Conservation (phyloP, 2,113 vertebrate species). For the Grantiella picta region DNA sequence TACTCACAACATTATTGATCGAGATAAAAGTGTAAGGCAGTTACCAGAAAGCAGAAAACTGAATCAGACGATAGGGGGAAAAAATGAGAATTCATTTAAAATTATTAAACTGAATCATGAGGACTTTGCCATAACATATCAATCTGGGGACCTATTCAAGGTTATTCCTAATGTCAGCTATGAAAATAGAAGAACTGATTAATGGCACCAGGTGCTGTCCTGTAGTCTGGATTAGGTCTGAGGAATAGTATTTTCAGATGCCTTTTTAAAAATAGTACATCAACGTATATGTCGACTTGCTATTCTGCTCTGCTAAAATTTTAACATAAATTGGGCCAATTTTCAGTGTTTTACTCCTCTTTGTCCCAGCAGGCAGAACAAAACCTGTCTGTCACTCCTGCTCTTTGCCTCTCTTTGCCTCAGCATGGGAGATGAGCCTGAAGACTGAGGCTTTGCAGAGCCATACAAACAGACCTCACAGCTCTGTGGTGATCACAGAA, state of each 20-base stretch:
- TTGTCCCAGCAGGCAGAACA: neutral
- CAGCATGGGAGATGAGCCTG: neutral
- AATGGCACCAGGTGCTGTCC: neutral
- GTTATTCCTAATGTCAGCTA: neutral
- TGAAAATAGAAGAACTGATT: neutral
- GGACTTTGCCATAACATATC: neutral
- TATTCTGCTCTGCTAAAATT: neutral
- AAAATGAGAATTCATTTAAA: neutral
- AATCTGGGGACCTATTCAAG: neutral
- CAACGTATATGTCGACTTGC: neutral
- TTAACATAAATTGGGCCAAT: neutral
- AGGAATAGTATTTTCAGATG: neutral
- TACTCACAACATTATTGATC: slow-evolving; percentile 5
- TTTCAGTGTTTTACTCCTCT: neutral
- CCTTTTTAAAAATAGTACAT: neutral
- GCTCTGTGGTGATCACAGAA: neutral
- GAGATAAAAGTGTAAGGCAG: neutral
- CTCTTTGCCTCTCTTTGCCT: neutral
- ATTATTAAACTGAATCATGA: slow-evolving; percentile 21
- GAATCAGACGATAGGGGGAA: neutral
- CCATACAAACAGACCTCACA: neutral
- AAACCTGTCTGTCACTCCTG: neutral
- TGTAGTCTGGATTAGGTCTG: neutral
- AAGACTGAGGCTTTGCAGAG: neutral
- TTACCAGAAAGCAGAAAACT: slow-evolving; percentile 1